Evolutionary conservation across 1,140 invertebrate species (phyloP).

Genomic region (Antheraea pernyi): DNA sequence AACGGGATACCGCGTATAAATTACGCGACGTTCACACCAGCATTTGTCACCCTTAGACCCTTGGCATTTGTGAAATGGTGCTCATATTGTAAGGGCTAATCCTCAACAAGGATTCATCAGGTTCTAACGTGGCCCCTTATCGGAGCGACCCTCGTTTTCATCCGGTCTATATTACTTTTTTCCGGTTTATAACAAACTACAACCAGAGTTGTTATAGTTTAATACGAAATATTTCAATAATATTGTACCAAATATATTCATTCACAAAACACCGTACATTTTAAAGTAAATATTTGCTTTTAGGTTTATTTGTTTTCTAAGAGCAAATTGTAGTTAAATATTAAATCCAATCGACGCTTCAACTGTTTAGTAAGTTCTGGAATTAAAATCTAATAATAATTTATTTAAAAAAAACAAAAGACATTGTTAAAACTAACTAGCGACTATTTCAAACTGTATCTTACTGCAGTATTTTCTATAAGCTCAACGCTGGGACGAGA

Average conservation of each 20-base stretch:
- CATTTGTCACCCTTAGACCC: constrained; percentile 63
- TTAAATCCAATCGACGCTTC: too few relatives aligned
- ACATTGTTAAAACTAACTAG: neutral
- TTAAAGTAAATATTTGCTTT: too few relatives aligned
- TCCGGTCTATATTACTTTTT: constrained; percentile 45
- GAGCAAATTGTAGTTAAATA: too few relatives aligned
- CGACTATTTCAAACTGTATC: neutral
- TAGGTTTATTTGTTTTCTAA: too few relatives aligned
- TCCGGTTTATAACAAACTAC: constrained; percentile 22
- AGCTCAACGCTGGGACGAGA: neutral
- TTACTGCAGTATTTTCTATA: neutral
- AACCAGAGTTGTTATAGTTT: neutral
- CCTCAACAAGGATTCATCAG: constrained; percentile 65
- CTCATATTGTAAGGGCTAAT: constrained; percentile 74
- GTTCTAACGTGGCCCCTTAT: constrained; percentile 57
- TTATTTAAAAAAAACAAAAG: neutral
- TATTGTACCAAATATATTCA: neutral
- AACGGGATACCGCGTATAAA: constrained; percentile 41
- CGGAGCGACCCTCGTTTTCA: constrained; percentile 38
- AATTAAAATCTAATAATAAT: too few relatives aligned
- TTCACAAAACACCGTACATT: neutral
- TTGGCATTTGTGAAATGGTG: constrained; percentile 60
- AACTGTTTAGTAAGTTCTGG: too few relatives aligned
- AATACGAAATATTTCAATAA: neutral
- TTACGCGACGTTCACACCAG: constrained; percentile 44